A percentile compares a stretch with the other conserved stretches of the same genome.
Conservation (phyloP, 2,113 vertebrate genomes). For the Ailurus styani region DNA sequence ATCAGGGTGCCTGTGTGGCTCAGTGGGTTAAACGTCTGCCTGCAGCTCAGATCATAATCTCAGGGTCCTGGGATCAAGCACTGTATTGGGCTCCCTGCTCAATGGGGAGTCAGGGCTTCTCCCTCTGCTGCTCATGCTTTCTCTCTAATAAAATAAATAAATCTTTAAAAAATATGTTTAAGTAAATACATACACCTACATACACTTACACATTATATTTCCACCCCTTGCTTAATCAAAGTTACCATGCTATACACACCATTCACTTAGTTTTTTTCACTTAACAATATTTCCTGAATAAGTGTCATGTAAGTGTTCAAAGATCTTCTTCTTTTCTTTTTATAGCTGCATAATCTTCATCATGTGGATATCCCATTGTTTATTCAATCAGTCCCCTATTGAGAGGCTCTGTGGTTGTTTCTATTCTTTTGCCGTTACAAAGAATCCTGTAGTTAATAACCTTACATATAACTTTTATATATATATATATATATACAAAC, state of each 20-base stretch:
- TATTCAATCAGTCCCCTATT: not conserved
- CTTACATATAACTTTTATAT: not conserved
- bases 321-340: not conserved
- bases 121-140: not conserved
- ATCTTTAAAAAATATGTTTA: not conserved
- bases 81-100: not conserved
- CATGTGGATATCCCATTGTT: not conserved
- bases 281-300: not conserved
- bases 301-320: not conserved
- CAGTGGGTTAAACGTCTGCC: not conserved
- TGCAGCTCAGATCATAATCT: not conserved
- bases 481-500: not conserved
- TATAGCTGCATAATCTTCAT: not conserved
- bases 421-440: not conserved
- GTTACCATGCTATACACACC: not conserved
- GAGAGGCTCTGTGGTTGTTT: not conserved
- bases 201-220: not conserved
- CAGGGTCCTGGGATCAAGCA: not conserved
- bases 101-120: not conserved
- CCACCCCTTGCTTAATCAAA: not conserved
- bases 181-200: not conserved
- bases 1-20: not conserved
- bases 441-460: not conserved
- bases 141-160: not conserved
- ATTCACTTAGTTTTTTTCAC: not conserved